A percentile compares a stretch with the other conserved stretches of the same genome.
These are phyloP conservation scores for Cyprichromis sp. DNA, from an alignment of 2,113 vertebrate genomes.

Conservation along the genomic window DNA sequence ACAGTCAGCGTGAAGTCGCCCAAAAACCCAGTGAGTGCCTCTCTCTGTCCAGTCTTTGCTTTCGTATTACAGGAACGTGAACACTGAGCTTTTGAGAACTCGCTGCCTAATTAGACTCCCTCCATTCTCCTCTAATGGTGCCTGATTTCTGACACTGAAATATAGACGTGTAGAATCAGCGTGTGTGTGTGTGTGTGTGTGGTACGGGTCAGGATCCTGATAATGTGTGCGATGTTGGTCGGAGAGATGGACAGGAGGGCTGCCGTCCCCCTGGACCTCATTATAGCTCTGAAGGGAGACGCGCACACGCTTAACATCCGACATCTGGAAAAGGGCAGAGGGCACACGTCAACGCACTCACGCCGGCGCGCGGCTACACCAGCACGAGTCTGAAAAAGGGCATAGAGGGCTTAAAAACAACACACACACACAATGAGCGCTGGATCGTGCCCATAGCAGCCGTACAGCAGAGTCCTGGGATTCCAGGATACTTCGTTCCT, in stretches of 20 bases:
- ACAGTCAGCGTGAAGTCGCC: neutral
- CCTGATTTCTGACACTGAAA: neutral
- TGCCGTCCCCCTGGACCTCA: conserved; percentile 13
- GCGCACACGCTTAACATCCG: neutral
- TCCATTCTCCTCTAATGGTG: neutral
- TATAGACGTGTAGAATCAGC: neutral
- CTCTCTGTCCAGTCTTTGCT: neutral
- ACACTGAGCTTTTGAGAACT: neutral
- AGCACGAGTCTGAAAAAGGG: conserved; percentile 7
- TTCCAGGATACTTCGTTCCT: neutral
- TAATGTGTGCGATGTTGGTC: neutral
- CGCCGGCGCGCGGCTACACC: neutral
- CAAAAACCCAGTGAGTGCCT: neutral
- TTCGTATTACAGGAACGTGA: neutral
- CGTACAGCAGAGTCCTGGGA: neutral
- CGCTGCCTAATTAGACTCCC: neutral
- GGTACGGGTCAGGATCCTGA: neutral
- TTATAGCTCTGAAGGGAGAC: conserved; percentile 11
- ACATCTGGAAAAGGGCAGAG: conserved; percentile 26
- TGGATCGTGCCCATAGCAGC: neutral
- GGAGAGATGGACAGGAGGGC: neutral
- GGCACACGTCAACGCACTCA: accelerated
- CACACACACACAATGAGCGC: neutral
- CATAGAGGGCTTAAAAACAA: neutral
- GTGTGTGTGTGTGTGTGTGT: neutral